Conservation (phyloP, 2,888 invertebrate genomes). For the Drosophila prostipennis region DNA sequence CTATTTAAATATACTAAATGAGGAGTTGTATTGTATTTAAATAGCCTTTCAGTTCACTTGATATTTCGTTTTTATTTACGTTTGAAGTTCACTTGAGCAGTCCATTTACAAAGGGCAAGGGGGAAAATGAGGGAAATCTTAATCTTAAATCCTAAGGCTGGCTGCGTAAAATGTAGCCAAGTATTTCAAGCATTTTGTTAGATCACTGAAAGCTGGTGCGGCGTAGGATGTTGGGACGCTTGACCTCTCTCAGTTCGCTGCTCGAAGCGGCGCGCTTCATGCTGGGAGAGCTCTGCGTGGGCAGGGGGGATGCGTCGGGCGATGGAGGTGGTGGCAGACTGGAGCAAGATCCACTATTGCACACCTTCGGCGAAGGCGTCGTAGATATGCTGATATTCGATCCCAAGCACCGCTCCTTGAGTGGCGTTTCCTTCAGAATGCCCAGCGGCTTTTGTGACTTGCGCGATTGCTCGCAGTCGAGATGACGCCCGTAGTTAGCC, state of each 20-base stretch:
- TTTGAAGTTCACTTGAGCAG: no score
- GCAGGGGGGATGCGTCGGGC: not conserved
- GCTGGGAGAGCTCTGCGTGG: not conserved
- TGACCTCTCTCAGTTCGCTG: constrained; percentile 26
- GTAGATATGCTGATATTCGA: constrained; percentile 5
- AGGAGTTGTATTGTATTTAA: not conserved
- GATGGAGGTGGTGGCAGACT: not conserved
- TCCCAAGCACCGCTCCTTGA: constrained; percentile 1
- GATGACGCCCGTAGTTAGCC: constrained; percentile 23
- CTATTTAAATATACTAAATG: constrained; percentile 54
- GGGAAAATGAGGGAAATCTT: not conserved
- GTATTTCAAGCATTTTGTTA: not conserved
- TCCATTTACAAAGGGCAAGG: constrained; percentile 26
- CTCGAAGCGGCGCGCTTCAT: constrained; percentile 51
- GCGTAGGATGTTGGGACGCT: constrained; percentile 61
- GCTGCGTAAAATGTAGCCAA: constrained; percentile 25
- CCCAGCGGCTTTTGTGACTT: not conserved
- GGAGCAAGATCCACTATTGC: constrained; percentile 20
- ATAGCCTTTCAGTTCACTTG: not conserved
- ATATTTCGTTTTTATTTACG: constrained; percentile 12
- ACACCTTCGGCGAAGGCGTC: constrained; percentile 26
- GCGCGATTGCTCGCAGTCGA: constrained; percentile 25
- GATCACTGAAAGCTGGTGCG: constrained; percentile 42
- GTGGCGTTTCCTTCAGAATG: constrained; percentile 6
- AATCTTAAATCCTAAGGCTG: constrained; percentile 1